Evolutionary conservation across 2,797 vertebrate genomes (phyloP).

Genomic region (Calcarius lapponicus): DNA sequence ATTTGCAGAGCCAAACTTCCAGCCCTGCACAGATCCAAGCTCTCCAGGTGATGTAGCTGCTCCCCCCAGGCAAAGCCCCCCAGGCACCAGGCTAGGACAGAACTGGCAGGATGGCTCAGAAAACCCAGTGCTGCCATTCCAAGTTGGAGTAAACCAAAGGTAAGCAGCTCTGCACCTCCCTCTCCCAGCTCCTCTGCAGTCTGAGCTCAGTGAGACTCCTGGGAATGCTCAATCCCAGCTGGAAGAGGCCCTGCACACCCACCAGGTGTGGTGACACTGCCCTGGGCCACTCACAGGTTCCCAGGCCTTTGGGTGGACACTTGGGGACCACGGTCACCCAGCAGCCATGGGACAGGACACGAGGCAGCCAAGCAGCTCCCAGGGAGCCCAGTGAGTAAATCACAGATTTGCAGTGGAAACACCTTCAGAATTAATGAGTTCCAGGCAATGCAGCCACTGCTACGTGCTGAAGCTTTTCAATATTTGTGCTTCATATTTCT

Average conservation of each 20-base stretch:
- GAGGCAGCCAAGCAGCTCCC: background rate
- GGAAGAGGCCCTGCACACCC: background rate
- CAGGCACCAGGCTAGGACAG: background rate
- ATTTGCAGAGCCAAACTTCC: background rate
- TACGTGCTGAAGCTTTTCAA: background rate
- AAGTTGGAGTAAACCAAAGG: background rate
- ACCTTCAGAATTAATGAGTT: background rate
- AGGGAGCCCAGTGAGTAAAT: background rate
- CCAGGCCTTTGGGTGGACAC: background rate
- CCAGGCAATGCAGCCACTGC: background rate
- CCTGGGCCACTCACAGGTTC: accelerated
- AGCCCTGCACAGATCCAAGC: background rate
- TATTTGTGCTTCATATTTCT: constrained; percentile 30
- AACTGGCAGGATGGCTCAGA: background rate
- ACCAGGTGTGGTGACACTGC: accelerated
- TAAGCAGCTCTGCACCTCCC: background rate
- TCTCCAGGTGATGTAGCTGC: background rate
- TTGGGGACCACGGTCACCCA: accelerated
- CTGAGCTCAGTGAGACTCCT: background rate
- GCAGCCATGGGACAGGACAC: background rate
- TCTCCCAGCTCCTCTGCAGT: background rate
- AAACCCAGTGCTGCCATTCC: background rate
- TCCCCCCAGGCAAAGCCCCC: background rate
- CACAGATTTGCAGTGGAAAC: constrained; percentile 10
- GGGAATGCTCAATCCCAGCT: background rate